A percentile compares a stretch with the other conserved stretches of the same genome.
phyloP scores from a whole-genome alignment of 1,140 invertebrate genomes.

The Planococcus citri region DNA sequence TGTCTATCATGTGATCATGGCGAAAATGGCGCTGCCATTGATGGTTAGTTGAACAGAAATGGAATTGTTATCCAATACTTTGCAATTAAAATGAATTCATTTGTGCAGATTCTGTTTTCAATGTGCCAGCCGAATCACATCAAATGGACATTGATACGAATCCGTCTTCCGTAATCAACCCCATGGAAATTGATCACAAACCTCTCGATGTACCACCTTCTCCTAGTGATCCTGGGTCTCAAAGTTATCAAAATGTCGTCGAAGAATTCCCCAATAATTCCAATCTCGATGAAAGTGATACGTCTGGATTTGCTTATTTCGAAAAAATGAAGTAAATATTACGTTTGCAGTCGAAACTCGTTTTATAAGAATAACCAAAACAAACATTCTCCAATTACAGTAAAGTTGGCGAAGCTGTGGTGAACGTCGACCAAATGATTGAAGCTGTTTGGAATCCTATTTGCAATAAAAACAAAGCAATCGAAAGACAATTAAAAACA shows the following conservation, averaged over 20 bases:
- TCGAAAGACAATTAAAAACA: neutral
- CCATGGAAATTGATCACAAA: neutral
- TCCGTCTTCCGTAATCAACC: neutral
- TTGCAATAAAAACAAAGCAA: neutral
- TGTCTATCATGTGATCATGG: neutral
- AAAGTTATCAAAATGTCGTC: neutral
- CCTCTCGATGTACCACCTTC: neutral
- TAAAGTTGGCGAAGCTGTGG: neutral
- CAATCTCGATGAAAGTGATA: neutral
- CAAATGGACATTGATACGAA: neutral
- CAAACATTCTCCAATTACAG: neutral
- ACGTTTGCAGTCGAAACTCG: no score
- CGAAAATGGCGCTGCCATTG: neutral
- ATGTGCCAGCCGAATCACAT: neutral
- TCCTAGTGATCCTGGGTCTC: neutral
- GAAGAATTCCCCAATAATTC: neutral
- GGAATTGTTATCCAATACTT: no score
- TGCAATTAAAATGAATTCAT: no score
- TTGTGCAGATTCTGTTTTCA: neutral
- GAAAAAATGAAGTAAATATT: conserved; percentile 11
- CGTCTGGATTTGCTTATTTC: neutral
- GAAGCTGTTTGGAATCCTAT: neutral
- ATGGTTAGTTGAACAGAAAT: neutral
- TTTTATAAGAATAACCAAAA: no score
- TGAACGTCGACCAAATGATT: neutral